Evolutionary conservation across 2,797 vertebrate genomes (phyloP).

Genomic region (Coracias cyanogaster): DNA sequence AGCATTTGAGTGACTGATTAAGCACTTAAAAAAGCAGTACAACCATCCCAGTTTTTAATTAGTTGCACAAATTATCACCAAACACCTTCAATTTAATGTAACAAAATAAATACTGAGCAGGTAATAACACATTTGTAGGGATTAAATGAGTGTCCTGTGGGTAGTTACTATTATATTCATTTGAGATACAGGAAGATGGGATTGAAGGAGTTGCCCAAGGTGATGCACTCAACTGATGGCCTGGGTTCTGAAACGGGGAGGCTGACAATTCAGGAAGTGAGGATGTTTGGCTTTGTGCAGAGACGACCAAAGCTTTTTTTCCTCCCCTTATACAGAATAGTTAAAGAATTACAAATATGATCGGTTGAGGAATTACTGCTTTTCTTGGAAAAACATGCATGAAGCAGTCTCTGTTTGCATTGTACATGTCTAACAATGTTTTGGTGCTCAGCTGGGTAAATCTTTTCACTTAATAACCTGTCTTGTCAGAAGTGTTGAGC

Average conservation of each 20-base stretch:
- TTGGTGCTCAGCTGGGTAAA: neutral
- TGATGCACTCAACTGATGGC: neutral
- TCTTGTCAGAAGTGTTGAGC: neutral
- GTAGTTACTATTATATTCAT: conserved; percentile 21
- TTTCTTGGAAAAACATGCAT: neutral
- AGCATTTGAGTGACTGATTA: conserved; percentile 66
- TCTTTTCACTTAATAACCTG: neutral
- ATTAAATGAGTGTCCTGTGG: conserved; percentile 1
- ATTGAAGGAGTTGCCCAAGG: neutral
- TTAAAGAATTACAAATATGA: neutral
- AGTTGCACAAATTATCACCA: conserved; percentile 64
- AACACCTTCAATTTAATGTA: conserved; percentile 42
- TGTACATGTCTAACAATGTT: neutral
- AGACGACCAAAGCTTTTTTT: neutral
- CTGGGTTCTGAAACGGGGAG: neutral
- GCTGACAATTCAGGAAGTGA: neutral
- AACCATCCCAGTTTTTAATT: conserved; percentile 64
- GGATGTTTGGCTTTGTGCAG: neutral
- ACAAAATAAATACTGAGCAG: conserved; percentile 30
- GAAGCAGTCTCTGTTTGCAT: neutral
- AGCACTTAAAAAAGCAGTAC: conserved; percentile 55
- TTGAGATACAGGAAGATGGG: neutral
- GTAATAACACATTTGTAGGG: conserved; percentile 38
- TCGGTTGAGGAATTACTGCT: neutral
- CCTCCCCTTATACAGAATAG: neutral